A percentile compares a stretch with the other conserved stretches of the same genome.
Conservation (phyloP, 2,888 invertebrate species). For the Creontiades dilutus region DNA sequence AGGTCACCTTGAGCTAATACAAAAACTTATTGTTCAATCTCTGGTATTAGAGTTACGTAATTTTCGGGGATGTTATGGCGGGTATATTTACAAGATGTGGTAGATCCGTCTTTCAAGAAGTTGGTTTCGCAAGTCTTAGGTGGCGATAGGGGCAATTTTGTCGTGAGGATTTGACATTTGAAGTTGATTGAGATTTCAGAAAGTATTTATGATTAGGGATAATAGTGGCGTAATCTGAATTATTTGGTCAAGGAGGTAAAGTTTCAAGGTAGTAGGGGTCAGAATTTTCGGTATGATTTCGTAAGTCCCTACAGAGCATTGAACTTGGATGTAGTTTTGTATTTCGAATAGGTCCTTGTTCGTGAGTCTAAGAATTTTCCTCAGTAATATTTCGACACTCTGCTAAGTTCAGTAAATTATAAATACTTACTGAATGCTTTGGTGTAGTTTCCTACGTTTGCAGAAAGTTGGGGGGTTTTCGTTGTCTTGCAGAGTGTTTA, state of each 20-base stretch:
- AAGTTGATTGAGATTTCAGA: neutral
- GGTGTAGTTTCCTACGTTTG: neutral
- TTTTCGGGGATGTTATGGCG: neutral
- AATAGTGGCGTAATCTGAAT: neutral
- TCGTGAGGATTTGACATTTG: neutral
- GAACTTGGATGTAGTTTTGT: conserved; percentile 4
- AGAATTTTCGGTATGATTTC: conserved; percentile 6
- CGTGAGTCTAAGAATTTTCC: neutral
- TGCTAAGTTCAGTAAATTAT: neutral
- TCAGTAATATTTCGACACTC: neutral
- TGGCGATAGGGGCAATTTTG: neutral
- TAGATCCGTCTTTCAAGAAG: neutral
- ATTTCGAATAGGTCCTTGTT: conserved; percentile 7
- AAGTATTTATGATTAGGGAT: conserved; percentile 8
- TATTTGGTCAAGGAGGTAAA: neutral
- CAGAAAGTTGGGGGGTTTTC: conserved; percentile 8
- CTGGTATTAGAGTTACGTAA: neutral
- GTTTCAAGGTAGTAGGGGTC: neutral
- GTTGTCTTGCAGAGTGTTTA: neutral
- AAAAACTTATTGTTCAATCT: neutral
- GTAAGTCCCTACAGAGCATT: conserved; percentile 9
- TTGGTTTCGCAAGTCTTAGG: neutral
- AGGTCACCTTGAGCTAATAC: neutral
- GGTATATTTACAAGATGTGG: neutral
- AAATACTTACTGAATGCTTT: neutral